These are phyloP conservation scores for Saccopteryx bilineata DNA, from an alignment of 2,113 vertebrate species.

Conservation along the genomic window DNA sequence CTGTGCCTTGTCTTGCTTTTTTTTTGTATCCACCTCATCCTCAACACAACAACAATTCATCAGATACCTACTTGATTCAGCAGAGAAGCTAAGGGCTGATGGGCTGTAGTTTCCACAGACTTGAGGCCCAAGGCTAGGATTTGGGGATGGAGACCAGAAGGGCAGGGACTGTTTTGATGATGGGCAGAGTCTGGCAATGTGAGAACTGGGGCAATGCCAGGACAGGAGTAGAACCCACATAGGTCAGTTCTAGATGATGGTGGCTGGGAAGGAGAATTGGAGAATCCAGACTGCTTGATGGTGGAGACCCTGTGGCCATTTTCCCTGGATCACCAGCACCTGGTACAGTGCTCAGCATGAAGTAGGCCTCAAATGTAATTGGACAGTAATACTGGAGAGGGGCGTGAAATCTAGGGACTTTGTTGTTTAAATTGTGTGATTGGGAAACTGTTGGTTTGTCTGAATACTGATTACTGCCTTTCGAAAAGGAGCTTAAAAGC, in stretches of 20 bases:
- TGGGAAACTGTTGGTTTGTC: constrained; percentile 37
- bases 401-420: constrained; percentile 33
- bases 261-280: neutral
- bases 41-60: neutral
- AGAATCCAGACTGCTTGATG: neutral
- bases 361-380: neutral
- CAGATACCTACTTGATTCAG: neutral
- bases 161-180: neutral
- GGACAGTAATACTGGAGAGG: neutral
- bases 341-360: neutral
- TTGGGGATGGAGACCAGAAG: neutral
- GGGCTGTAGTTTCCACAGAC: neutral
- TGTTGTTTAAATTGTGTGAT: constrained; percentile 52
- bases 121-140: neutral
- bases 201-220: neutral
- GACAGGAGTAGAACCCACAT: neutral
- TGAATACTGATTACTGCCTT: constrained; percentile 53
- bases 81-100: neutral
- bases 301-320: rapidly evolving
- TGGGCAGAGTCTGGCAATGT: neutral
- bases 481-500: constrained; percentile 60
- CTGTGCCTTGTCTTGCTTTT: neutral
- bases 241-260: neutral
- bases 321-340: neutral
- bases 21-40: neutral